Base-by-base conservation (phyloP, 2,113 vertebrate species). In the Seriola dumerili region DNA sequence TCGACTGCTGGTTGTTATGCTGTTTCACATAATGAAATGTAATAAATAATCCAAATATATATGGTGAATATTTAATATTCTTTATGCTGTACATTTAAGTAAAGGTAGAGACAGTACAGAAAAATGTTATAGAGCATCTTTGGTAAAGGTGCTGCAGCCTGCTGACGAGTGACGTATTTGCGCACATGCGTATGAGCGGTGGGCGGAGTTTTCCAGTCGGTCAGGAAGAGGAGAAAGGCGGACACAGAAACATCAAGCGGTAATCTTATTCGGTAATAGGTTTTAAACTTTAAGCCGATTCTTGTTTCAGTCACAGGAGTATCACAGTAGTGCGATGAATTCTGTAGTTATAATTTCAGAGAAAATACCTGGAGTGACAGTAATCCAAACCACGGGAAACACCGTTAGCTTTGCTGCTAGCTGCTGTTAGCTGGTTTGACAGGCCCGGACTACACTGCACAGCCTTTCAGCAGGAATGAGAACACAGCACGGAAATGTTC, bases 151-250 rank as follows among this genome's bases (percentile, higher is more conserved):
- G 38, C 34, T 8, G 29, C 52, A 55, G 42, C 52, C 57, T 73
- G 55, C 57, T 10, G 42, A 68, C 21, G 3, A 5, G 52, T 85
- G 29, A 87, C 72, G 82, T 44, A 1, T 19, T 1, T 32, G 8
- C 48, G 88, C 87, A 36, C 85, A 88, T 88, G 87, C 83, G 88
- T 48, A 12, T 2, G 21, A 65, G 48, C 40, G 52, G 84, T 86
- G 81, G 92, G 92, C 84, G 93, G 92, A 90, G 91, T 76, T 85
- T 91, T 75, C 40, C 69, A 85, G 83, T 93, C 86, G 90, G 88
- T 81, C 89, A 92, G 94, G 92, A 94, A 93, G 93, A 92, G 86
- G 89, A 89, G 92, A 92, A 94, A 94, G 88, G 90, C 91, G 91
- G 93, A 94, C 91, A 91, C 83, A 88, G 86, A 90, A 78, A 91